phyloP scores from a whole-genome alignment of 2,888 invertebrate species.

The Dicyrtoma fusca region DNA sequence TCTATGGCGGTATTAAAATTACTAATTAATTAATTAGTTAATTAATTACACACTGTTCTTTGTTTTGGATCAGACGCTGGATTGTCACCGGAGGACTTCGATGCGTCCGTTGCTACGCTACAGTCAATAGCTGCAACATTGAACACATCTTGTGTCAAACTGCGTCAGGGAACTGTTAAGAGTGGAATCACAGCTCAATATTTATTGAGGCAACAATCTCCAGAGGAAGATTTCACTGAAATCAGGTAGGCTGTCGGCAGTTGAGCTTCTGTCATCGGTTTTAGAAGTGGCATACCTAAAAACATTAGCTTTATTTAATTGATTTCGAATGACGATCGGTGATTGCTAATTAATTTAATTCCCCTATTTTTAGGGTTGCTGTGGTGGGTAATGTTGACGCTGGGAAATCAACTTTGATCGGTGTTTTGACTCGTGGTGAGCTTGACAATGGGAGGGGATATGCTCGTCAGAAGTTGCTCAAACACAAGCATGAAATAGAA shows the following conservation, averaged over 20 bases:
- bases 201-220: slow-evolving; percentile 80
- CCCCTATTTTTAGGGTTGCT: slow-evolving; percentile 75
- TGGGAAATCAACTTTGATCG: slow-evolving; percentile 95
- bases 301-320: too few relatives aligned
- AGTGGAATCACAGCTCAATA: slow-evolving; percentile 79
- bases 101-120: slow-evolving; percentile 86
- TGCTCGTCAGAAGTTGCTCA: slow-evolving; percentile 71
- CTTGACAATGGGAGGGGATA: slow-evolving; percentile 96
- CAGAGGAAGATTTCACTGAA: slow-evolving; percentile 88
- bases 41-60: neutral
- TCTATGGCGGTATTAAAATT: too few relatives aligned
- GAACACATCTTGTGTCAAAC: slow-evolving; percentile 85
- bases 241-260: too few relatives aligned
- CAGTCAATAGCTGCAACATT: slow-evolving; percentile 81
- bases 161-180: slow-evolving; percentile 77
- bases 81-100: slow-evolving; percentile 77
- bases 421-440: slow-evolving; percentile 96
- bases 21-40: too few relatives aligned
- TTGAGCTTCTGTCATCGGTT: too few relatives aligned
- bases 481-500: slow-evolving; percentile 99
- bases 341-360: too few relatives aligned
- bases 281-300: too few relatives aligned
- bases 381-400: slow-evolving; percentile 99
- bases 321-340: too few relatives aligned
- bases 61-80: slow-evolving; percentile 63